phyloP scores from a whole-genome alignment of 2,113 vertebrate species.

The Gallinago undulata region DNA sequence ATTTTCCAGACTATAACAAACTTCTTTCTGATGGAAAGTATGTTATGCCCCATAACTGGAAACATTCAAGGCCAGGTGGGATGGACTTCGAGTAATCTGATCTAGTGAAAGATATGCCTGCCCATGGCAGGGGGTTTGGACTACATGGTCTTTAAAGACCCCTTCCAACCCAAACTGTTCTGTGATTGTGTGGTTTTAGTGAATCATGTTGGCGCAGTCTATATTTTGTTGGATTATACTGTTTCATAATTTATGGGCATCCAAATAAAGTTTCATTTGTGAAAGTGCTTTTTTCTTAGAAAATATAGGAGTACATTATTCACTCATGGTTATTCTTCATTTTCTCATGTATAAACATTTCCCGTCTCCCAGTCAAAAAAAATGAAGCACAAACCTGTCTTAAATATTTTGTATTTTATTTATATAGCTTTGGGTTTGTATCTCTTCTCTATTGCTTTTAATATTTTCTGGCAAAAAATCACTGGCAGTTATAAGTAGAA shows the following conservation, averaged over 20 bases:
- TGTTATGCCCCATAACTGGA: neutral
- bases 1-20: neutral
- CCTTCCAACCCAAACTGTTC: neutral
- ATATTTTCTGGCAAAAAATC: neutral
- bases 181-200: neutral
- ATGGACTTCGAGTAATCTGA: neutral
- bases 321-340: neutral
- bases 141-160: neutral
- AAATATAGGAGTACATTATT: neutral
- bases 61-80: neutral
- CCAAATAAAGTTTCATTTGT: neutral
- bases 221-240: neutral
- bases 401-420: neutral
- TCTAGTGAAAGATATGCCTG: neutral
- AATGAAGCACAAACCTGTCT: neutral
- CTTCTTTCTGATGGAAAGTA: neutral
- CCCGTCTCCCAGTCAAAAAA: neutral
- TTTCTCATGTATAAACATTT: neutral
- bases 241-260: neutral
- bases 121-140: fast-evolving
- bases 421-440: neutral
- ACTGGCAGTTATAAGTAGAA: neutral
- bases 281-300: neutral
- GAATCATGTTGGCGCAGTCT: neutral
- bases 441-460: neutral